Evolutionary conservation across 2,888 invertebrate species (phyloP), one percentile per base, ranked within the genome.

Genomic region (Phragmatobia fuliginosa): DNA sequence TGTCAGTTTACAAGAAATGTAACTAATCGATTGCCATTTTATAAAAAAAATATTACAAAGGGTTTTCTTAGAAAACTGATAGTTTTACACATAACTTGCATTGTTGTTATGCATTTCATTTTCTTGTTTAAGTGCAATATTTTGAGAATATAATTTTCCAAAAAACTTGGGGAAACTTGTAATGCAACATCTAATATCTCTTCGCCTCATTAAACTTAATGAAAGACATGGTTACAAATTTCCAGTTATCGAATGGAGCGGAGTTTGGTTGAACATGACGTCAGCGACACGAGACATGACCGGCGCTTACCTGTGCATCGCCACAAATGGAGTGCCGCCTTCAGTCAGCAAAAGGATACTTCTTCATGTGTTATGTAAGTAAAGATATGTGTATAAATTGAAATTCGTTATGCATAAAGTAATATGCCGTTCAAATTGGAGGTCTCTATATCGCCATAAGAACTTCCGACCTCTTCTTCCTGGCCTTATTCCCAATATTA

Each of bases 261-360:
- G 96, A 10, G 88, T 91, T 21, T 91, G 95, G 89, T 87, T 96
- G 83, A 96, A 96, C 85, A 91, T 96, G 87, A 94, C 92, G 49
- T 88, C 89, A 41, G 96, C 96, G 66, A 92, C 93, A 74, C 92
- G 96, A 16, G 92, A 95, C 58, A 95, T 96, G 88, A 96, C 96
- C 94, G 96, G 96, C 0, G 95, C 96, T 1, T 95, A 96, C 74
- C 93, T 96, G 62, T 96, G 96, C 88, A 96, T 96, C 75, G 96
- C 96, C 14, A 96, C 96, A 66, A 96, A 96, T 79, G 96, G 96
- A 0, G 95, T 96, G 1, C 93, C 93, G 1, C 93, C 93, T 5
- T 89, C 92, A 0, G 93, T 93, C 73, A 93, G 93, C 89, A 93
- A 93, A 75, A 82, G 93, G 69, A 90, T 92, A 68, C 82, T 90